Evolutionary conservation across 2,113 vertebrate genomes (phyloP).

Genomic region (Brachyistius frenatus): DNA sequence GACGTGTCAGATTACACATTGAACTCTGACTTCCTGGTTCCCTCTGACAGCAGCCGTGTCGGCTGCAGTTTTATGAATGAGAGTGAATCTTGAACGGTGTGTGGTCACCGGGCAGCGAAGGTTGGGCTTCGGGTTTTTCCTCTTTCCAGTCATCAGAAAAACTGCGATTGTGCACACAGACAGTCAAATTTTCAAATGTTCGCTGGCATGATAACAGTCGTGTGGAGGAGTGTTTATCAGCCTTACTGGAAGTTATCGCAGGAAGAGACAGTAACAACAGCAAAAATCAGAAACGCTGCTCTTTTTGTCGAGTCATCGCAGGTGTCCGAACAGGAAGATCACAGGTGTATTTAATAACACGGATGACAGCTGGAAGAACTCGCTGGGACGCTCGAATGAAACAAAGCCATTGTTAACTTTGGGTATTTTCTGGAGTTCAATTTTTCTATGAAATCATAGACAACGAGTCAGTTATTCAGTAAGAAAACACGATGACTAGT

Average conservation of each 20-base stretch:
- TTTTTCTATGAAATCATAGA: neutral
- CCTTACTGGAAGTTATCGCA: no score
- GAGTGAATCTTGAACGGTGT: slow-evolving; percentile 19
- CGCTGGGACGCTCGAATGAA: no score
- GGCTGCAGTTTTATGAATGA: slow-evolving; percentile 23
- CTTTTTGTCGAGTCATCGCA: no score
- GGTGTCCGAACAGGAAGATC: no score
- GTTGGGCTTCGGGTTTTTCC: neutral
- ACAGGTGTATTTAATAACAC: no score
- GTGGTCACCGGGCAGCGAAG: neutral
- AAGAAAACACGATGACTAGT: neutral
- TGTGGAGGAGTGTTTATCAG: neutral
- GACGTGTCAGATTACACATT: neutral
- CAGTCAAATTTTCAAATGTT: neutral
- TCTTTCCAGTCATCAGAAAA: slow-evolving; percentile 1
- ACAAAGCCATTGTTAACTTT: no score
- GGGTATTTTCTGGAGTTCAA: no score
- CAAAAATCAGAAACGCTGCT: no score
- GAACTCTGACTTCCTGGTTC: slow-evolving; percentile 12
- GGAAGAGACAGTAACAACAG: no score
- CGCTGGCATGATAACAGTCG: neutral
- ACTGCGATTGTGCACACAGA: neutral
- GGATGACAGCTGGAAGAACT: no score
- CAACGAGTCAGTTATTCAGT: neutral
- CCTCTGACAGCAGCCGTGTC: neutral